Percentiles rank a stretch among this genome's conserved stretches.
Evolutionary conservation across 2,797 vertebrate species (phyloP).

Genomic region (Vipera latastei): DNA sequence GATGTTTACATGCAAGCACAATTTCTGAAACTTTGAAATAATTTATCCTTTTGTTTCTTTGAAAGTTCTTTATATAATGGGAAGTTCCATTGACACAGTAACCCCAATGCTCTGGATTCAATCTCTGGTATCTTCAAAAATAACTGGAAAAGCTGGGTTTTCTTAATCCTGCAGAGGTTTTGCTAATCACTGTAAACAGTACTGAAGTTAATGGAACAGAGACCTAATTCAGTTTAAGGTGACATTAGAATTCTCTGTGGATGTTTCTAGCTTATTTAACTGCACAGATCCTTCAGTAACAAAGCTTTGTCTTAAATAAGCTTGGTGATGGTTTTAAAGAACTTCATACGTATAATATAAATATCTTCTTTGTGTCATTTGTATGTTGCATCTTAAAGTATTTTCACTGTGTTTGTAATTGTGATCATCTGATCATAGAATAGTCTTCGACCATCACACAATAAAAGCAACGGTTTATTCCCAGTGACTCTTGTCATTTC

Average conservation of each 20-base stretch:
- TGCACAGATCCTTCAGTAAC: background rate
- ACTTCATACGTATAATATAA: background rate
- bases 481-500: background rate
- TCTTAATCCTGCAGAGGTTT: background rate
- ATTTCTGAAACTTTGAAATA: background rate
- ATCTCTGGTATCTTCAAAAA: background rate
- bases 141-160: background rate
- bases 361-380: background rate
- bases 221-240: background rate
- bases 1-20: background rate
- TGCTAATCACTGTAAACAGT: background rate
- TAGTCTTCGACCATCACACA: background rate
- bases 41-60: background rate
- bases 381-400: background rate
- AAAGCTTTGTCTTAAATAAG: background rate
- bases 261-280: background rate
- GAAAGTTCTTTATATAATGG: background rate
- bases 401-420: background rate
- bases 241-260: background rate
- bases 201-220: background rate
- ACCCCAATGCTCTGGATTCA: background rate
- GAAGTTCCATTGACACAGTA: background rate
- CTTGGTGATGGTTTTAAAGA: background rate
- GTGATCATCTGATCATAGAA: background rate
- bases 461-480: background rate